phyloP scores from a whole-genome alignment of 2,888 invertebrate species.

The Morinoia aosen region DNA sequence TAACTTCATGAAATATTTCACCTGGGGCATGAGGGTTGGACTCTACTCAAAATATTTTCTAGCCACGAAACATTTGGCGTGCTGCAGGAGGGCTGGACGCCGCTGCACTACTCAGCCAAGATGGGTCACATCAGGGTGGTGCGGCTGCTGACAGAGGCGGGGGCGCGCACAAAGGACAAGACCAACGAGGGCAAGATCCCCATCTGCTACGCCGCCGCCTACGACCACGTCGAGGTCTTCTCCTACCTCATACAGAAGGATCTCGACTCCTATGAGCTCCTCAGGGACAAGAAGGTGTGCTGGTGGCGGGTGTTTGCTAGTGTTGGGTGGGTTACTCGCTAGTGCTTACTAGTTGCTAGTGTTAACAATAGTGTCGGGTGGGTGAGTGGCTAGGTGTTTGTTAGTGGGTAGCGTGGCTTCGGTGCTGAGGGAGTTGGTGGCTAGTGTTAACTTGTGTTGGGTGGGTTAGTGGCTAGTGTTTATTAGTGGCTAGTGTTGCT shows the following conservation, averaged over 20 bases:
- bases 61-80: not conserved
- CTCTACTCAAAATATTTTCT: not conserved
- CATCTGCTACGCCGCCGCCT: slow-evolving; percentile 97
- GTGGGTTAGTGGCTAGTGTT: no score
- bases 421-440: no score
- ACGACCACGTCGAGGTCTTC: slow-evolving; percentile 95
- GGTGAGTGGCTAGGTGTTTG: no score
- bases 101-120: slow-evolving; percentile 93
- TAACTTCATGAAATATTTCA: not conserved
- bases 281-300: slow-evolving; percentile 92
- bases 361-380: no score
- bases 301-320: not conserved
- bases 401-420: no score
- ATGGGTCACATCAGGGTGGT: slow-evolving; percentile 96
- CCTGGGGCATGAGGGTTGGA: not conserved
- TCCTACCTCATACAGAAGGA: slow-evolving; percentile 97
- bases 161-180: slow-evolving; percentile 94
- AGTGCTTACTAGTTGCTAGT: not conserved
- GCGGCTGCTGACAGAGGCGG: slow-evolving; percentile 92
- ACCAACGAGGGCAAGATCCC: slow-evolving; percentile 97
- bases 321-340: not conserved
- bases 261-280: slow-evolving; percentile 95
- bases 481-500: no score
- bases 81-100: slow-evolving; percentile 89
- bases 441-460: no score